Evolutionary conservation across 1,140 invertebrate species (phyloP).

Genomic region (Zaprionus ghesquierei): DNA sequence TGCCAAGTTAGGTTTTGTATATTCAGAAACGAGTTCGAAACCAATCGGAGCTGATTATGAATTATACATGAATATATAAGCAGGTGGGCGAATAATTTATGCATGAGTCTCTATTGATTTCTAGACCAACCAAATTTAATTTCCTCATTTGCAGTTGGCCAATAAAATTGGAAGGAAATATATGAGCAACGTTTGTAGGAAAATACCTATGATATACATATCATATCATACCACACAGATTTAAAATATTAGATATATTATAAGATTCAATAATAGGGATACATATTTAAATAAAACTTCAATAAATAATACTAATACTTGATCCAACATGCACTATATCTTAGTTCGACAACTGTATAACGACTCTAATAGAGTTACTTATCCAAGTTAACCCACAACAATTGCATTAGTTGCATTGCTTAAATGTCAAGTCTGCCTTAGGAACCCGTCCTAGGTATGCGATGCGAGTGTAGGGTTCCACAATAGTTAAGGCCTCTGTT

Average conservation of each 20-base stretch:
- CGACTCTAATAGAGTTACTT: background rate
- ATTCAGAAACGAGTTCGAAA: background rate
- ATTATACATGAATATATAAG: conserved; percentile 16
- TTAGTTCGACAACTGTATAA: background rate
- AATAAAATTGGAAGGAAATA: background rate
- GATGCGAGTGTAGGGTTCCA: background rate
- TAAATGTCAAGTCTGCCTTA: background rate
- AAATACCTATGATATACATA: too few species aligned
- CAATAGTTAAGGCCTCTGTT: background rate
- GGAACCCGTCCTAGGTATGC: background rate
- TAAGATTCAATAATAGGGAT: too few species aligned
- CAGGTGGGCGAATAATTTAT: conserved; percentile 3
- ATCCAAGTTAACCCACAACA: background rate
- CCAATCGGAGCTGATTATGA: conserved; percentile 9
- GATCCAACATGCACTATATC: background rate
- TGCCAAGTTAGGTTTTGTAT: background rate
- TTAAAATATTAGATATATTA: background rate
- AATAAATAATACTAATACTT: background rate
- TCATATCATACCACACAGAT: too few species aligned
- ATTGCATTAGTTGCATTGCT: background rate
- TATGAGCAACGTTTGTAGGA: background rate
- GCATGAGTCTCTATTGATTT: background rate
- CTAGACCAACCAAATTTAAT: conserved; percentile 8
- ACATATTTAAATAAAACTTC: too few species aligned
- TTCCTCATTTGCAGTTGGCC: conserved; percentile 9